Conservation (phyloP, 2,888 invertebrate species). For the Heliconius ethilla region DNA sequence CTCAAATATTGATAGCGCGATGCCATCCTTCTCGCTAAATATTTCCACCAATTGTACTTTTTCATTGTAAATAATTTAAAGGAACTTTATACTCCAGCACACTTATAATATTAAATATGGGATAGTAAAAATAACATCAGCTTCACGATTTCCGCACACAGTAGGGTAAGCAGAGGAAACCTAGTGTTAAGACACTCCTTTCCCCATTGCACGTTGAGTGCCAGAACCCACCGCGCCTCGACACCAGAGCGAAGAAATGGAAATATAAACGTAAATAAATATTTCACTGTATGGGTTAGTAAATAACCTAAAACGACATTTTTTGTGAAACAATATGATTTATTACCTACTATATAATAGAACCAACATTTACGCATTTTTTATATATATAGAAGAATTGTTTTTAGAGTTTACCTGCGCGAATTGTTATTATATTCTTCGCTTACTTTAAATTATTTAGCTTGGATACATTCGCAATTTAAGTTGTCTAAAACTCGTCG, state of each 20-base stretch:
- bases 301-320: too few species aligned
- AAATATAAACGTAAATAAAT: too few species aligned
- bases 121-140: too few species aligned
- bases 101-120: neutral
- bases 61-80: neutral
- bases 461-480: conserved; percentile 80
- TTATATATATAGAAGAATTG: conserved; percentile 48
- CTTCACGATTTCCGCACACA: too few species aligned
- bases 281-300: too few species aligned
- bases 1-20: conserved; percentile 71
- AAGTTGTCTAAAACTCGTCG: conserved; percentile 77
- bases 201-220: too few species aligned
- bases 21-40: conserved; percentile 49
- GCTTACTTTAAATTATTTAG: conserved; percentile 77
- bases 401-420: conserved; percentile 60
- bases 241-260: too few species aligned
- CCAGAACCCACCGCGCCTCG: too few species aligned
- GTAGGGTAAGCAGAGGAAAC: too few species aligned
- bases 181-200: too few species aligned
- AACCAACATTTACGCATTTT: neutral
- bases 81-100: neutral
- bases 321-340: too few species aligned
- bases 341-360: too few species aligned
- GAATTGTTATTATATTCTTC: conserved; percentile 62
- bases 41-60: conserved; percentile 50